Evolutionary conservation across 2,888 invertebrate species (phyloP).

Genomic region (Hydropsyche betteni): DNA sequence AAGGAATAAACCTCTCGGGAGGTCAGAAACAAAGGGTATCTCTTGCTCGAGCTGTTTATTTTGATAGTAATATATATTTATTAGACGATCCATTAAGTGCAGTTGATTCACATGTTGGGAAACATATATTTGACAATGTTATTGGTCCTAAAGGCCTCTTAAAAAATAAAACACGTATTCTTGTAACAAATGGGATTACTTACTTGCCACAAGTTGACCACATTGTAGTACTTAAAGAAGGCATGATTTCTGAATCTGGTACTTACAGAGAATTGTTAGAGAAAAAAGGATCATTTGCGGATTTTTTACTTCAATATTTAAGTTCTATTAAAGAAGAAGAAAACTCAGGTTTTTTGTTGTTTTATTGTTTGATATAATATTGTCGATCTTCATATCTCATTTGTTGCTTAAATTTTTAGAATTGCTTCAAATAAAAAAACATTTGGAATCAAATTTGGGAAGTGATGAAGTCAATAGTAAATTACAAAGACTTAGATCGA

Average conservation of each 20-base stretch:
- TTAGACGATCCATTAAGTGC: conserved; percentile 97
- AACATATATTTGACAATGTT: conserved; percentile 94
- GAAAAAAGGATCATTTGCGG: conserved; percentile 87
- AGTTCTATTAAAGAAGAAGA: conserved; percentile 71
- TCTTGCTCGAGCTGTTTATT: conserved; percentile 90
- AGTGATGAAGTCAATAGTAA: conserved; percentile 74
- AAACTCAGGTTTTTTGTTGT: conserved; percentile 55
- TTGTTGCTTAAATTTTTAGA: conserved; percentile 57
- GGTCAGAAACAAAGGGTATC: conserved; percentile 94
- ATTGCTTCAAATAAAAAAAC: conserved; percentile 77
- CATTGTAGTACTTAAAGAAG: conserved; percentile 89
- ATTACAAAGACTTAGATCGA: conserved; percentile 73
- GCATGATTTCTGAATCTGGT: conserved; percentile 88
- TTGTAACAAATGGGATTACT: conserved; percentile 95
- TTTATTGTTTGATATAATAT: background rate
- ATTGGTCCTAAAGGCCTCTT: conserved; percentile 82
- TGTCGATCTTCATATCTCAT: background rate
- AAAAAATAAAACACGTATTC: conserved; percentile 81
- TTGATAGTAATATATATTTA: conserved; percentile 87
- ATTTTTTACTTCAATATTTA: conserved; percentile 82
- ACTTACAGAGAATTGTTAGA: conserved; percentile 88
- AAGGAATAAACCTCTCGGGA: conserved; percentile 85
- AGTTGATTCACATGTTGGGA: conserved; percentile 97
- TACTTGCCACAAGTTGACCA: conserved; percentile 90
- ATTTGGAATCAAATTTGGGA: conserved; percentile 74